Base-by-base conservation (phyloP, 2,888 invertebrate species). In the Watsonalla cultraria region DNA sequence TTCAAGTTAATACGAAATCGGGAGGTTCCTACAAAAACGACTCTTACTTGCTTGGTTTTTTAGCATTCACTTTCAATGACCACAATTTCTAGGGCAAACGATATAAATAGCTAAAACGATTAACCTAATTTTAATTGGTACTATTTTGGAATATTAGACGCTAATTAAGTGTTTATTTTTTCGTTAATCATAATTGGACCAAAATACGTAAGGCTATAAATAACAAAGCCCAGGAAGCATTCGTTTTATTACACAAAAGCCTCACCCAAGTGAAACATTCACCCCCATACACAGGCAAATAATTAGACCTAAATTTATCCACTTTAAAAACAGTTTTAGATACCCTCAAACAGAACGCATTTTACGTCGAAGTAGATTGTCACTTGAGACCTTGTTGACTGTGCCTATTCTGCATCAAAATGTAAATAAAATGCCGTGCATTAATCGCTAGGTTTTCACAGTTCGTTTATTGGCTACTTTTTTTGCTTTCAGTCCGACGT, bases 361-460 rank as follows among this genome's bases (percentile, higher is more conserved):
- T 68, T 68, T 74, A 52, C 54, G 39, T 63, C 65, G 58, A 47
- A 49, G 7, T 34, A 46, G 24, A n/a, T 54, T 46, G 47, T 46
- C 55, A 51, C 45, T 69, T 74, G 67, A 42, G 60, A 55, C 71
- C 51, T 72, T 73, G 60, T 55, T 37, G 34, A 39, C 35, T 49
- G 39, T 54, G 46, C 50, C 59, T 62, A 59, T 71, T 72, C 67
- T 69, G 69, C 57, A 76, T 73, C 75, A 72, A 81, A 80, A 83
- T 84, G 82, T 78, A 75, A 82, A 83, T 83, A 78, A 77, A 80
- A 78, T 74, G 76, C 76, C 71, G 75, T 81, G 78, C 79, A 81
- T 82, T 86, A 85, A 84, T 84, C 82, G 80, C 74, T 82, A 70
- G 78, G 80, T 82, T 84, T 85, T 83, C 74, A 80, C 79, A 78